Evolutionary conservation across 2,888 invertebrate species (phyloP).

Genomic region (Philopedon plagiatum): DNA sequence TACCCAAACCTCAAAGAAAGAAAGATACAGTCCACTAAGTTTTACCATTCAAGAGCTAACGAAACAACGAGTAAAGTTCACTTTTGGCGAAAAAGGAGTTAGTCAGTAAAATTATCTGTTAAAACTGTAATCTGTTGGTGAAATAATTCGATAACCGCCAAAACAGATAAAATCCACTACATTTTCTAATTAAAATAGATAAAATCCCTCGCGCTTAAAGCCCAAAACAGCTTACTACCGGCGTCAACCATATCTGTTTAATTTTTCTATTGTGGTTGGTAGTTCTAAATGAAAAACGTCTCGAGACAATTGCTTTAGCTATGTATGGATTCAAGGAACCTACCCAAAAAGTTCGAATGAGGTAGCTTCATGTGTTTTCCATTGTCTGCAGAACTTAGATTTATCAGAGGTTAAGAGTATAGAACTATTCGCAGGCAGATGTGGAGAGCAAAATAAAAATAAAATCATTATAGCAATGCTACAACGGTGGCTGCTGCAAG

Average conservation of each 20-base stretch:
- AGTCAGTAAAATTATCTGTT: too few species aligned
- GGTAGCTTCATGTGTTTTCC: background rate
- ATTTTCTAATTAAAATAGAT: too few species aligned
- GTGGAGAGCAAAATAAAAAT: too few species aligned
- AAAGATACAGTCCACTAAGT: too few species aligned
- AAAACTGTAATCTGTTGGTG: background rate
- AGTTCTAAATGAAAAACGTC: background rate
- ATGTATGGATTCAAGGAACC: background rate
- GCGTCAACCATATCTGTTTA: background rate
- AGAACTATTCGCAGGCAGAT: background rate
- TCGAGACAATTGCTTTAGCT: background rate
- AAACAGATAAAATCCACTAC: background rate
- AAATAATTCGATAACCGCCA: background rate
- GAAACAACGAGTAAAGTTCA: too few species aligned
- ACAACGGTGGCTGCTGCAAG: background rate
- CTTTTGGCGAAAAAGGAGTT: too few species aligned
- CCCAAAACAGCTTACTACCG: background rate
- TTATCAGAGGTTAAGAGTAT: background rate
- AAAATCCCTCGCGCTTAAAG: too few species aligned
- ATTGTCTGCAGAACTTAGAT: background rate
- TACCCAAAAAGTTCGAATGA: too few species aligned
- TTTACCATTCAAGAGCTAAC: too few species aligned
- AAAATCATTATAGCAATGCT: background rate
- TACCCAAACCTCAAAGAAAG: too few species aligned
- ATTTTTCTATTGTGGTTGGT: background rate